Evolutionary conservation across 2,797 vertebrate genomes (phyloP).

Genomic region (Heteromormyrus szaboi): DNA sequence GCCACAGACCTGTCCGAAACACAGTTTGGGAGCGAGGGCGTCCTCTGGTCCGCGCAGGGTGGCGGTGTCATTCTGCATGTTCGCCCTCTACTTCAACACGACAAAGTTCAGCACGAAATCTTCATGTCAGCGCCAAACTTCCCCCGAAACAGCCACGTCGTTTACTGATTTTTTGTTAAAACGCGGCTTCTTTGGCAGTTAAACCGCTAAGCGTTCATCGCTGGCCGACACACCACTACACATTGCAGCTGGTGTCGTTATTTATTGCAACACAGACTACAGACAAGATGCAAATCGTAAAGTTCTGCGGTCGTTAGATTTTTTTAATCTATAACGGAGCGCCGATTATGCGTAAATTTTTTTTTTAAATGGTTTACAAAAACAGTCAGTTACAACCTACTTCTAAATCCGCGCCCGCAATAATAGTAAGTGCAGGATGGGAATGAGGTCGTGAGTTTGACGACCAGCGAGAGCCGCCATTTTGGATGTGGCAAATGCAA

Average conservation of each 20-base stretch:
- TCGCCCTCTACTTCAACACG: background rate
- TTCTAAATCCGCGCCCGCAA: background rate
- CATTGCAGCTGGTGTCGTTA: background rate
- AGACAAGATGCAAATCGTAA: background rate
- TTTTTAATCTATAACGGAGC: background rate
- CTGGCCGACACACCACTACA: background rate
- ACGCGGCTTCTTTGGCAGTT: background rate
- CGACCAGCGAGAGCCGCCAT: background rate
- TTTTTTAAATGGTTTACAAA: background rate
- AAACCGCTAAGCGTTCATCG: too few species aligned
- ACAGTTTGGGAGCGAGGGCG: slow-evolving; percentile 15
- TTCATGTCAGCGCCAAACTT: background rate
- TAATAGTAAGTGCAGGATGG: background rate
- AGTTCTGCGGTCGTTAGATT: background rate
- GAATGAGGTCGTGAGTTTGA: background rate
- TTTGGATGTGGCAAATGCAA: background rate
- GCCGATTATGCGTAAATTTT: background rate
- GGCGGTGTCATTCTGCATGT: slow-evolving; percentile 34
- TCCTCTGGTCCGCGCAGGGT: slow-evolving; percentile 21
- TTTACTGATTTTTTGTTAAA: background rate
- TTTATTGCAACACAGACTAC: background rate
- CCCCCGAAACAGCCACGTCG: background rate
- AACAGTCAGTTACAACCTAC: background rate
- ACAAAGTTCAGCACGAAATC: background rate
- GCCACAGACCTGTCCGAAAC: slow-evolving; percentile 52